phyloP scores from a whole-genome alignment of 64 coral and sea anemone genomes.

The Porites lutea region DNA sequence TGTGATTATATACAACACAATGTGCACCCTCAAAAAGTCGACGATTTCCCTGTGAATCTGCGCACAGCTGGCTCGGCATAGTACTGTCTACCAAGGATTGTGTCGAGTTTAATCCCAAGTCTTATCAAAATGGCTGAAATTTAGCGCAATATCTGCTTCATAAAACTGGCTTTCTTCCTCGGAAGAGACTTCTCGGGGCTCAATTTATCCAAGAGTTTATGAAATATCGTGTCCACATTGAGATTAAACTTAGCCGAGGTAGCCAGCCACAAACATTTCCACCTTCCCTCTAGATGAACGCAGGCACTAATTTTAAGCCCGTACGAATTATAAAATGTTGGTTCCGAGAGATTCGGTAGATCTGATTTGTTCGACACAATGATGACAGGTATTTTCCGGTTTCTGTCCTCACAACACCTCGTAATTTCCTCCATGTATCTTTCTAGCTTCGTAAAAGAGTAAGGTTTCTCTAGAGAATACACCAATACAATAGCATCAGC shows the following conservation, averaged over 20 bases:
- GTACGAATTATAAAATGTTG: background rate
- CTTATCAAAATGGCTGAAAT: background rate
- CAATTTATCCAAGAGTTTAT: constrained; percentile 24
- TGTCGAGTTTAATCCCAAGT: no score
- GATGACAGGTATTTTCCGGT: constrained; percentile 55
- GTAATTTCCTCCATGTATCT: constrained; percentile 85
- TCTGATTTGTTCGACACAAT: constrained; percentile 83
- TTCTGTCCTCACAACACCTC: constrained; percentile 19
- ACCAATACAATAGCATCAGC: constrained; percentile 83
- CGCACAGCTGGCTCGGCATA: no score
- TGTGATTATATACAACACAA: no score
- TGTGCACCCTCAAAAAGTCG: no score
- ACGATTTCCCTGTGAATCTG: no score
- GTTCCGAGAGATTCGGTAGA: constrained; percentile 37
- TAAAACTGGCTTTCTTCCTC: background rate
- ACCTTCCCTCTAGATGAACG: background rate
- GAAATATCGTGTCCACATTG: constrained; percentile 25
- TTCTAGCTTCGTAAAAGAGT: constrained; percentile 71
- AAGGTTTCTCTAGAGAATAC: constrained; percentile 69
- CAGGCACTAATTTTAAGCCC: constrained; percentile 14
- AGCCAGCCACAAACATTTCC: constrained; percentile 22
- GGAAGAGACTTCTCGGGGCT: background rate
- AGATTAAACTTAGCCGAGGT: constrained; percentile 44
- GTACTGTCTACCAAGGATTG: no score
- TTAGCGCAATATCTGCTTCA: constrained; percentile 1